Base-by-base conservation (phyloP, 2,113 vertebrate species). In the Neomonachus schauinslandi region DNA sequence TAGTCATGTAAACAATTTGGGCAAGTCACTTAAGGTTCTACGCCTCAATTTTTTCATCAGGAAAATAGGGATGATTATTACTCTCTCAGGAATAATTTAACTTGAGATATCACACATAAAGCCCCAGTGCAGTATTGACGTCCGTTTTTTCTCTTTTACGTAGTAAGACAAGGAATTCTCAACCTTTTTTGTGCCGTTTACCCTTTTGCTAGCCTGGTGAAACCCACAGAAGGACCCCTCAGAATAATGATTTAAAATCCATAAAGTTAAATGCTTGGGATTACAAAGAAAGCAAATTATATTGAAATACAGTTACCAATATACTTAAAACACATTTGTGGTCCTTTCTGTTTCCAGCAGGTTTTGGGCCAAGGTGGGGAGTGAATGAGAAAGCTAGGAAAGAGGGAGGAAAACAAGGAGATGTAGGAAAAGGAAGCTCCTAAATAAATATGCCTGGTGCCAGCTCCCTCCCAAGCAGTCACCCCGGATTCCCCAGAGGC, bases 281-380 rank as follows among this genome's bases (percentile, higher is more conserved):
- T 91, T 93, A 94, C 11, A 76, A 53, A 96, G 51, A 61, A 92
- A 89, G 65, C 49, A 51, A 91, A 4, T 95, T 89, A 26, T 46
- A 83, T 69, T 95, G 21, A 94, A 79, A 94, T 91, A 51, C 69
- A 90, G n/a, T 93, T 91, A 88, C 31, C 57, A 81, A 87, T 92
- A 92, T 82, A 90, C 36, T 59, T 89, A 59, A 46, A 72, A 83
- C 13, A 89, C 49, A 53, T 84, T 69, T 85, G 49, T 81, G 59
- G 5, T 87, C 12, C 51, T 91, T 95, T 53, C 33, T 88, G 10
- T 96, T 96, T 96, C 46, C 42, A 33, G 55, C 81, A 7, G 22
- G 61, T 89, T 94, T 91, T 61, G 65, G 33, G 90, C 39, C 65
- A 65, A 53, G 7, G 15, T 86, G 7, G 72, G 49, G 8, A 72